Percentiles rank a stretch among this genome's conserved stretches.
Evolutionary conservation across 35 echinoderm and acorn worm genomes (phyloP).

Genomic region (Diadema setosum): DNA sequence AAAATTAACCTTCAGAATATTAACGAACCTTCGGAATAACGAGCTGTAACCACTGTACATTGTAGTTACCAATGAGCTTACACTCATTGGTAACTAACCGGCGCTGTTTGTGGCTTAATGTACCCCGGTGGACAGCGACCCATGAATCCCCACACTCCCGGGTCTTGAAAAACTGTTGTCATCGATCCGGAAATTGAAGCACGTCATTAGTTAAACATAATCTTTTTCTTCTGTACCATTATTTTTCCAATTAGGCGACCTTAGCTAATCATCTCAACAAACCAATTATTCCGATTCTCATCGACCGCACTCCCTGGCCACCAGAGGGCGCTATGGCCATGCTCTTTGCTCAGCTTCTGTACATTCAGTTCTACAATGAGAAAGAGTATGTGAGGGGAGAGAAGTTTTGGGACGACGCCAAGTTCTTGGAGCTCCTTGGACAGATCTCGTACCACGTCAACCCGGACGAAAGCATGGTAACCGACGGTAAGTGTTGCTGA

Average conservation of each 20-base stretch:
- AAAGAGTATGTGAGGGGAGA: slow-evolving; percentile 82
- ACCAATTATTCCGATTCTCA: slow-evolving; percentile 91
- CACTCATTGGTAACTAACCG: no score
- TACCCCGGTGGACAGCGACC: background rate
- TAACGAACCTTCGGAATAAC: no score
- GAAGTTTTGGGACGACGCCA: slow-evolving; percentile 91
- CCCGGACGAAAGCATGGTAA: slow-evolving; percentile 71
- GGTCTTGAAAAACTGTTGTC: background rate
- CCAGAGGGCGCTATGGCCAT: slow-evolving; percentile 93
- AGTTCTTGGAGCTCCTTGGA: slow-evolving; percentile 67
- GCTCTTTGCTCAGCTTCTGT: slow-evolving; percentile 92
- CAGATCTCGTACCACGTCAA: slow-evolving; percentile 72
- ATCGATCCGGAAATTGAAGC: background rate
- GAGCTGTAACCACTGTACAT: no score
- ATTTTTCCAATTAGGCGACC: slow-evolving; percentile 55
- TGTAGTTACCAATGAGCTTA: background rate
- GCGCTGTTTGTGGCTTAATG: no score
- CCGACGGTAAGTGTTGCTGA: slow-evolving; percentile 87
- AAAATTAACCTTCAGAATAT: no score
- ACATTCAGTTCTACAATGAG: slow-evolving; percentile 77
- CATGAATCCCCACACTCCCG: background rate
- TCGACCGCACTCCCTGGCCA: slow-evolving; percentile 80
- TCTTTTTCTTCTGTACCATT: background rate
- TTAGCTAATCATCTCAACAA: slow-evolving; percentile 89
- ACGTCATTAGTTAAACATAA: background rate